Evolutionary conservation across 2,888 invertebrate species (phyloP), one percentile per base, ranked within the genome.

Genomic region (Marasmarcha lunaedactyla): DNA sequence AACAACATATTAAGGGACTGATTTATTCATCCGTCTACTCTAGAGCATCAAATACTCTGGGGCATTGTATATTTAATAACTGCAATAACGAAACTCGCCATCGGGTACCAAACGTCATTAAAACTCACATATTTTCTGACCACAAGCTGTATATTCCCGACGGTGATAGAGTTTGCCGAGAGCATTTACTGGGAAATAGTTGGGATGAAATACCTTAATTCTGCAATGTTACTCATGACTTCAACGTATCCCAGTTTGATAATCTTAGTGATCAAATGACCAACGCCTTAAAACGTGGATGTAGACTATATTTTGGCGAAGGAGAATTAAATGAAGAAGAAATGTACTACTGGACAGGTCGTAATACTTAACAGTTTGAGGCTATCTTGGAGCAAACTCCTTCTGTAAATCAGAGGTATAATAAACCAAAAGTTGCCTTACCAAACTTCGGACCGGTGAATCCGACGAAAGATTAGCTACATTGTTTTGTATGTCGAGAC

Each of bases 11-110:
- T 30, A 3, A 30, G n/a, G 35, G n/a, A 35, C 14, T 35, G 13
- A 11, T 33, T 35, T 15, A 35, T 35, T 10, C 10, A 15, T 12
- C 15, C 12, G 35, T n/a, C n/a, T 35, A 35, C 15, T 12, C 35
- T 10, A 35, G 35, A 35, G 13, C 15, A 13, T 3, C 35, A 35
- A 35, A 35, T 10, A 12, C n/a, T 35, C 35, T 3, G 9, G 12
- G 35, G 35, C 35, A 35, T 35, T 35, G 35, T 35, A 35, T 35
- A 12, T 35, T 35, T 12, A 35, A 35, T 13, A 12, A 15, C 15
- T 35, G 35, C 12, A 10, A 2, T 15, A 35, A 15, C 12, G 10
- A 15, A 10, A 35, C 35, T 12, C 14, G 35, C 9, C 14, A 12
- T 35, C 9, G 35, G 12, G 12, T 35, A 15, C 15, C 35, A 35